Conservation (phyloP, 2,888 invertebrate species). For the Lathronympha strigana region DNA sequence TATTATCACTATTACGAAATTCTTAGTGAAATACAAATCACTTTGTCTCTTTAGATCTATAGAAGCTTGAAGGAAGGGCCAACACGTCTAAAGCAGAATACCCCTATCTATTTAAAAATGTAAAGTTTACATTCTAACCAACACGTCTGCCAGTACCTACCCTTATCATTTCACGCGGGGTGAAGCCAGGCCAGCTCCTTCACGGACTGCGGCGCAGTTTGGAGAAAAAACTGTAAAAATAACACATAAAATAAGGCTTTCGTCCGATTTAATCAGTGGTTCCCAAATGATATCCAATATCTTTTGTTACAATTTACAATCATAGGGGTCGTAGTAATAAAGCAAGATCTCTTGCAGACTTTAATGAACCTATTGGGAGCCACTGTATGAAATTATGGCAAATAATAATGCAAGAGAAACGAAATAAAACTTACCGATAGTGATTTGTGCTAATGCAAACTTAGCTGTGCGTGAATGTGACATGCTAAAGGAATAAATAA, state of each 20-base stretch:
- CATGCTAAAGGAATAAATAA: constrained; percentile 28
- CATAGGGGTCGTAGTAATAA: too few species aligned
- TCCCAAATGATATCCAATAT: constrained; percentile 1
- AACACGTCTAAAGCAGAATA: constrained; percentile 37
- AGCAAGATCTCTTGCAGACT: too few species aligned
- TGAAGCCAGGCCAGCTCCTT: constrained; percentile 44
- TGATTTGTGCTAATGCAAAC: constrained; percentile 43
- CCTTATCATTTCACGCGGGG: constrained; percentile 7
- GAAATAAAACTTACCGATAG: constrained; percentile 61
- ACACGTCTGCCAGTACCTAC: constrained; percentile 8
- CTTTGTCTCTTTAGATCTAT: constrained; percentile 19
- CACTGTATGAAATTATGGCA: not conserved
- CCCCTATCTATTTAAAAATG: constrained; percentile 28
- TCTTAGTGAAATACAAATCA: constrained; percentile 11
- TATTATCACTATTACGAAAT: not conserved
- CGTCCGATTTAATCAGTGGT: not conserved
- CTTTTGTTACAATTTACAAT: too few species aligned
- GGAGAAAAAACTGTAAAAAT: constrained; percentile 74
- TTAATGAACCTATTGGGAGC: not conserved
- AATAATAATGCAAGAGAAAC: constrained; percentile 25
- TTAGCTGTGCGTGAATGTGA: constrained; percentile 46
- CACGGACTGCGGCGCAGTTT: constrained; percentile 76
- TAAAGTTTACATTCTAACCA: constrained; percentile 19
- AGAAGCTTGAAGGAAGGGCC: constrained; percentile 27
- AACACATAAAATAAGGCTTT: constrained; percentile 15